Conservation (phyloP, 2,888 invertebrate species). For the Caenorhabditis auriculariae region DNA sequence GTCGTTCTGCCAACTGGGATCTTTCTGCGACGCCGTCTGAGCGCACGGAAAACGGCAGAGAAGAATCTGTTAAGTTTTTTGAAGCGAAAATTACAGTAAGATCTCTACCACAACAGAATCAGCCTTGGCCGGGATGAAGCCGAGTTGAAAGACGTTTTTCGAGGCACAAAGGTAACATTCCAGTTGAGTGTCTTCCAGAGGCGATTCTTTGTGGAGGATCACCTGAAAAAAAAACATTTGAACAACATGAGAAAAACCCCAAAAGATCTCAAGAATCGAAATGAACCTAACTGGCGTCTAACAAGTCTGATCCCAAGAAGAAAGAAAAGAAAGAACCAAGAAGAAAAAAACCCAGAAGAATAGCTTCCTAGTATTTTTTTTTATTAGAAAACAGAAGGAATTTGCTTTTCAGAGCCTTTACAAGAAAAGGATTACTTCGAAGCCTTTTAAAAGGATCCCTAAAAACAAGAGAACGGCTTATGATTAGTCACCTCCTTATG, state of each 20-base stretch:
- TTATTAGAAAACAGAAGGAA: neutral
- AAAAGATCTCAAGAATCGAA: too few relatives aligned
- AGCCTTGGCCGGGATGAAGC: slow-evolving; percentile 93
- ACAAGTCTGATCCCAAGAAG: neutral
- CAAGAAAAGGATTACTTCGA: neutral
- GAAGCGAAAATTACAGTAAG: slow-evolving; percentile 68
- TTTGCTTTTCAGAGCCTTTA: neutral
- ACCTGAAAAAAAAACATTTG: slow-evolving; percentile 9
- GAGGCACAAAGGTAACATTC: slow-evolving; percentile 99
- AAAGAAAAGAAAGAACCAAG: neutral
- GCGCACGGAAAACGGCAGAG: slow-evolving; percentile 98
- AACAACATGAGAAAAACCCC: too few relatives aligned
- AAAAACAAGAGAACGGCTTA: neutral
- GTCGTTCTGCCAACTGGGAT: slow-evolving; percentile 86
- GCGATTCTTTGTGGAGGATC: slow-evolving; percentile 86
- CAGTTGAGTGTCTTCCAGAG: slow-evolving; percentile 91
- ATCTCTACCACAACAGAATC: slow-evolving; percentile 57
- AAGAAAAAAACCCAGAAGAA: neutral
- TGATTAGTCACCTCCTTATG: slow-evolving; percentile 88
- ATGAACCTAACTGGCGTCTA: too few relatives aligned
- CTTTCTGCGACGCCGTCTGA: slow-evolving; percentile 91
- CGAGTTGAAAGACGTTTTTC: slow-evolving; percentile 94
- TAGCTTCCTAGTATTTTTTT: neutral
- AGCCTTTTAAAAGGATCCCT: neutral
- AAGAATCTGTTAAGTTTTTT: slow-evolving; percentile 67